phyloP scores from a whole-genome alignment of 64 coral and sea anemone genomes.

The Hydrozoanthus tunicans region DNA sequence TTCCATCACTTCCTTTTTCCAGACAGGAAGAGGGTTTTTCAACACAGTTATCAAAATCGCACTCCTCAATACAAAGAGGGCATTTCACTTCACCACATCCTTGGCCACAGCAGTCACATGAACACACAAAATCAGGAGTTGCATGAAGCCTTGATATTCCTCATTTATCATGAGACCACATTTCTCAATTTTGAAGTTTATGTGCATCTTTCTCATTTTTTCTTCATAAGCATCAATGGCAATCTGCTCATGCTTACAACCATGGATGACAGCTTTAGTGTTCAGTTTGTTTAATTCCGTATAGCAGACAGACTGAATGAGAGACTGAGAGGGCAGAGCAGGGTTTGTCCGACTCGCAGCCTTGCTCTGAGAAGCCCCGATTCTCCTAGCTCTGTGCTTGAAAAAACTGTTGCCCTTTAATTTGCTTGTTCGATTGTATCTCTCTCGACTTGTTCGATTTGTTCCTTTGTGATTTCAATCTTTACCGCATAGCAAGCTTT shows the following conservation, averaged over 20 bases:
- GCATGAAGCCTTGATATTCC: constrained; percentile 51
- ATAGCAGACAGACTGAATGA: constrained; percentile 38
- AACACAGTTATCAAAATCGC: constrained; percentile 65
- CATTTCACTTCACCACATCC: constrained; percentile 82
- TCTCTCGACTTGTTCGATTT: constrained; percentile 61
- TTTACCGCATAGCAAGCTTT: constrained; percentile 37
- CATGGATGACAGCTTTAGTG: constrained; percentile 22
- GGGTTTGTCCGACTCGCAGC: constrained; percentile 17
- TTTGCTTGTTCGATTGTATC: constrained; percentile 38
- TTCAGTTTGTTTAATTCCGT: constrained; percentile 37
- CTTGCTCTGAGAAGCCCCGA: constrained; percentile 51
- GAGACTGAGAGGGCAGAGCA: constrained; percentile 40
- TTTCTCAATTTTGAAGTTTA: constrained; percentile 54
- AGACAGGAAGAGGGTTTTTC: constrained; percentile 56
- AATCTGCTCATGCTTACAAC: constrained; percentile 48
- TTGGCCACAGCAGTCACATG: constrained; percentile 66
- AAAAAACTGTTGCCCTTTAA: constrained; percentile 45
- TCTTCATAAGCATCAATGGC: constrained; percentile 25
- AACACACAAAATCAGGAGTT: constrained; percentile 62
- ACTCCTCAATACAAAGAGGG: constrained; percentile 59
- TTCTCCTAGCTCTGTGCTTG: constrained; percentile 30
- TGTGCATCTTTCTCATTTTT: constrained; percentile 39
- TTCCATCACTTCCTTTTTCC: constrained; percentile 20
- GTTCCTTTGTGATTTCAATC: constrained; percentile 56
- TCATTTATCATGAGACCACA: constrained; percentile 63